Evolutionary conservation across 2,113 vertebrate species (phyloP).

Genomic region (Uropsilus gracilis): DNA sequence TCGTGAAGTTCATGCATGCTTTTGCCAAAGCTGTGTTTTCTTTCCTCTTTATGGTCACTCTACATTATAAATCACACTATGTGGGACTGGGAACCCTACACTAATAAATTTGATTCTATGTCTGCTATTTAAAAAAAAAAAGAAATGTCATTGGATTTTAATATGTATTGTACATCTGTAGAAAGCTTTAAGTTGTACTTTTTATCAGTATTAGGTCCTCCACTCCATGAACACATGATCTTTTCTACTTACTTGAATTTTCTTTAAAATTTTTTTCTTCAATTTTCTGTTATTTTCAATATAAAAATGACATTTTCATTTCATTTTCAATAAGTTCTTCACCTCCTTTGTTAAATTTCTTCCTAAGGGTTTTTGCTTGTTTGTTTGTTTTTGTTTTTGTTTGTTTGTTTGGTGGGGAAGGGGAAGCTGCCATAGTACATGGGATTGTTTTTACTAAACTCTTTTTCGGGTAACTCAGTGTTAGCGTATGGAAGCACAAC

Average conservation of each 20-base stretch:
- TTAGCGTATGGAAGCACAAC: background rate
- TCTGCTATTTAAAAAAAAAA: background rate
- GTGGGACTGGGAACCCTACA: background rate
- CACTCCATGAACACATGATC: background rate
- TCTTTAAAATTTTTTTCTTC: background rate
- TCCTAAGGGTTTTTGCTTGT: background rate
- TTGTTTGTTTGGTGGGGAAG: too few species aligned
- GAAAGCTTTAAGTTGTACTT: background rate
- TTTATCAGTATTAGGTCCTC: background rate
- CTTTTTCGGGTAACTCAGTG: too few species aligned
- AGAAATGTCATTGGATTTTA: background rate
- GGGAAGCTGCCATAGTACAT: background rate
- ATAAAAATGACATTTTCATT: too few species aligned
- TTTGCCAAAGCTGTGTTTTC: background rate
- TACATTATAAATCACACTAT: background rate
- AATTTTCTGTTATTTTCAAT: background rate
- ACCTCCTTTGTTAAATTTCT: background rate
- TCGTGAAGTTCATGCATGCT: too few species aligned
- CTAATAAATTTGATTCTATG: background rate
- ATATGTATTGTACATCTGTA: background rate
- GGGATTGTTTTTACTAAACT: background rate
- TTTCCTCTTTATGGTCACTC: background rate
- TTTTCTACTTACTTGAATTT: background rate
- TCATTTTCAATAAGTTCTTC: rapidly evolving
- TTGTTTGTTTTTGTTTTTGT: background rate